A percentile compares a stretch with the other conserved stretches of the same genome.
phyloP scores from a whole-genome alignment of 2,797 vertebrate species.

The Sphenodon punctatus region DNA sequence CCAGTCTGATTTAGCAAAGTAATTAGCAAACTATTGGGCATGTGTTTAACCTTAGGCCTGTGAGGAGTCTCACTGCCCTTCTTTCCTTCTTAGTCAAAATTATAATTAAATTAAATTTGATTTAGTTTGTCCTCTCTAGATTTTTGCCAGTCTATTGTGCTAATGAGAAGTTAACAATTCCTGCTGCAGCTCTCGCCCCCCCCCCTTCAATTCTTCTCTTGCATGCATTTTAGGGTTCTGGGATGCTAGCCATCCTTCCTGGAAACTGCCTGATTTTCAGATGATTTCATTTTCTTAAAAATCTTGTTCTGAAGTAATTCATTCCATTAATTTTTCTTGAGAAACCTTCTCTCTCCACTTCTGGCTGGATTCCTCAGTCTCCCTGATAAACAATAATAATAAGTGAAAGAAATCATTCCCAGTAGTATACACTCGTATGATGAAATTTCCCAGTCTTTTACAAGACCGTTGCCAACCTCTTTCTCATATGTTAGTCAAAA shows the following conservation, averaged over 20 bases:
- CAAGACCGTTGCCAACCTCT: background rate
- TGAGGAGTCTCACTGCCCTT: no score
- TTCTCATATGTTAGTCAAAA: background rate
- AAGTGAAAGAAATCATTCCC: background rate
- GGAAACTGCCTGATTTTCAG: conserved; percentile 48
- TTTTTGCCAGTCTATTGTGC: conserved; percentile 7
- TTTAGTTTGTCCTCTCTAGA: background rate
- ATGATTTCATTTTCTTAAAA: conserved; percentile 44
- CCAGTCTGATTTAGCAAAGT: no score
- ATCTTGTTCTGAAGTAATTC: conserved; percentile 40
- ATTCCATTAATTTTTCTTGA: conserved; percentile 35
- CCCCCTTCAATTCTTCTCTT: conserved; percentile 3
- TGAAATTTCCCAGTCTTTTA: conserved; percentile 3
- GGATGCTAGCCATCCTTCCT: conserved; percentile 51
- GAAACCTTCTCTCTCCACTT: conserved; percentile 21
- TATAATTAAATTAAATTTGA: no score
- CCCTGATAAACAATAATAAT: conserved; percentile 17
- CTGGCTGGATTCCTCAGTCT: conserved; percentile 7
- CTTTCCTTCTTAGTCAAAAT: no score
- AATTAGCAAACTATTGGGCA: no score
- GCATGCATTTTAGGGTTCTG: conserved; percentile 46
- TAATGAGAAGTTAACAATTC: conserved; percentile 39
- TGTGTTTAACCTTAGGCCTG: no score
- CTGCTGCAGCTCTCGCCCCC: background rate
- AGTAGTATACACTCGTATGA: background rate